Evolutionary conservation across 2,113 vertebrate species (phyloP).

Genomic region (Cyprinus carpio): DNA sequence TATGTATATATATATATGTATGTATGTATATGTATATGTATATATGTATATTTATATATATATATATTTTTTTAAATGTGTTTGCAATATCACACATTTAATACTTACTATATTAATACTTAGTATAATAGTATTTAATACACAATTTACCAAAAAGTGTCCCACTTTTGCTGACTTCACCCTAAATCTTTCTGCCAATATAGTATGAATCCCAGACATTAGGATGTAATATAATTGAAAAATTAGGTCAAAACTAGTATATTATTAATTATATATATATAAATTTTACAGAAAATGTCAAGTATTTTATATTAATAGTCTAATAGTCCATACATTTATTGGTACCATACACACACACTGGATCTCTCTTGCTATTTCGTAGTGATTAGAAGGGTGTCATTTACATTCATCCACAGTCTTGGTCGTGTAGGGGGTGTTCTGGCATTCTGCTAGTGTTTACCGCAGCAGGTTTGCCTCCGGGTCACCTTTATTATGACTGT

Average conservation of each 20-base stretch:
- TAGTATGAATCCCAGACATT: not conserved
- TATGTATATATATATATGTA: no score
- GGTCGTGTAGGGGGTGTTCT: constrained; percentile 7
- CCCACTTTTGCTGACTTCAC: no score
- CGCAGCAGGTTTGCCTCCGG: constrained; percentile 31
- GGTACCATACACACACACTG: not conserved
- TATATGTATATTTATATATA: no score
- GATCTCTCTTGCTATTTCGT: not conserved
- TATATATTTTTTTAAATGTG: no score
- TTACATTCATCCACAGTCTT: constrained; percentile 19
- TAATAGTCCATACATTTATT: not conserved
- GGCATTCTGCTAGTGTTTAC: constrained; percentile 19
- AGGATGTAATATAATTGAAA: not conserved
- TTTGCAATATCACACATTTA: no score
- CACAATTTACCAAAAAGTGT: no score
- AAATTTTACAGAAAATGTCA: not conserved
- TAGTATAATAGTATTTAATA: no score
- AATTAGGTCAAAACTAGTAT: not conserved
- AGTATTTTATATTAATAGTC: not conserved
- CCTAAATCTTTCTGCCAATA: not conserved
- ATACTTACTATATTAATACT: no score
- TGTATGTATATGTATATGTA: no score
- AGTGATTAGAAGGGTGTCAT: not conserved
- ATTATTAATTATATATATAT: not conserved
- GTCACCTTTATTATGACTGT: constrained; percentile 40